Base-by-base conservation (phyloP, 2,797 vertebrate species). In the Falco novaeseelandiae region DNA sequence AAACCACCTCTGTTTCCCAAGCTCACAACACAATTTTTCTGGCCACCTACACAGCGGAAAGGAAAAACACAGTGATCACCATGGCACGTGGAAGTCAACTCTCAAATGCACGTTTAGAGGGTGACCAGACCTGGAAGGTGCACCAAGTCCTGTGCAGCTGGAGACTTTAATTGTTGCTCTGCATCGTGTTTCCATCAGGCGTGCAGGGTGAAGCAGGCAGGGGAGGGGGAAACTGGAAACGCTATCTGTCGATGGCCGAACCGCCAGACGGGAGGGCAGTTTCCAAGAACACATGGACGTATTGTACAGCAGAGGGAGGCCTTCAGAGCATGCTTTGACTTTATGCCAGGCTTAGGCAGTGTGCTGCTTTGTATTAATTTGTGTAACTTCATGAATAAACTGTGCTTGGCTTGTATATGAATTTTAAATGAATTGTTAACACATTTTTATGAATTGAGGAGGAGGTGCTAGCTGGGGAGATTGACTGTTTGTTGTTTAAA, bases 351-450 rank as follows among this genome's bases (percentile, higher is more conserved):
- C 78, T 52, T 4, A 42, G 84, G 94, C 87, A 81, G 14, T 36
- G 71, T 52, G 90, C 96, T 96, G 96, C 96, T 96, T 93, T 91
- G 89, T 93, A 93, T 94, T 96, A 94, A 96, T 97, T 93, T 63
- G 84, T 85, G 82, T 67, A 49, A 91, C 78, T 89, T 94, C 71
- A 36, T 74, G 91, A 94, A 85, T 94, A 81, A 96, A 89, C 94
- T 65, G 78, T 49, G 79, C 82, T 91, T 93, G 96, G 92, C 96
- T 95, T 87, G 87, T 63, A 38, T 61, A 65, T 93, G 96, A 85
- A 94, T 95, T 96, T 96, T 96, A 97, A 97, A 93, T 34, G 76
- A 96, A 97, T 97, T 97, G 96, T 97, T 97, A 96, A 97, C 96
- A 96, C 89, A 4, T 96, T 97, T 96, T 96, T 97, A 96, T 95